A percentile compares a stretch with the other conserved stretches of the same genome.
phyloP scores from a whole-genome alignment of 1,140 invertebrate species.

The Odontomachus brunneus region DNA sequence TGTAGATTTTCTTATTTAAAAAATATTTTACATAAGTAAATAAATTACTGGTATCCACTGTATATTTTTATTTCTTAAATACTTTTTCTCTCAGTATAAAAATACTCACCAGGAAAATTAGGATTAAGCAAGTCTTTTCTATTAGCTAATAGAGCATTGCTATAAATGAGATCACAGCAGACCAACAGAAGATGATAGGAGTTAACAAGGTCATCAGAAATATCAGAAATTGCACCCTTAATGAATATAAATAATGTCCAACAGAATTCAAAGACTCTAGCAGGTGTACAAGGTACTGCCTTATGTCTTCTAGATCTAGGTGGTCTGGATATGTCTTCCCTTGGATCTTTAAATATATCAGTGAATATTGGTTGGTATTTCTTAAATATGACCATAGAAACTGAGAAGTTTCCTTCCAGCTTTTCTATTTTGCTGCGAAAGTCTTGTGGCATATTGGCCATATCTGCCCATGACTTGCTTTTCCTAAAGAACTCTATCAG shows the following conservation, averaged over 20 bases:
- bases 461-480: conserved; percentile 98
- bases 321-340: conserved; percentile 87
- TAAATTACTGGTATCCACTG: too few species aligned
- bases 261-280: conserved; percentile 95
- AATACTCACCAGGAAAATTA: conserved; percentile 90
- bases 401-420: conserved; percentile 96
- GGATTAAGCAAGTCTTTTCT: conserved; percentile 94
- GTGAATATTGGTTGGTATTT: conserved; percentile 96
- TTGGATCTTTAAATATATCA: conserved; percentile 91
- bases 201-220: conserved; percentile 96
- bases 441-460: conserved; percentile 94
- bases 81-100: too few species aligned
- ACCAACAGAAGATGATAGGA: conserved; percentile 96
- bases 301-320: conserved; percentile 88
- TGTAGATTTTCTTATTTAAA: too few species aligned
- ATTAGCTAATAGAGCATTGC: conserved; percentile 93
- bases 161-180: conserved; percentile 96
- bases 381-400: conserved; percentile 97
- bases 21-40: too few species aligned
- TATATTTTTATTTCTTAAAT: too few species aligned
- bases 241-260: conserved; percentile 97
- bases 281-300: conserved; percentile 91
- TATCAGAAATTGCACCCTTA: conserved; percentile 93
- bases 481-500: conserved; percentile 98
- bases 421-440: conserved; percentile 94